These are phyloP conservation scores for Ameiurus melas DNA, from an alignment of 2,113 vertebrate genomes.

Conservation along the genomic window DNA sequence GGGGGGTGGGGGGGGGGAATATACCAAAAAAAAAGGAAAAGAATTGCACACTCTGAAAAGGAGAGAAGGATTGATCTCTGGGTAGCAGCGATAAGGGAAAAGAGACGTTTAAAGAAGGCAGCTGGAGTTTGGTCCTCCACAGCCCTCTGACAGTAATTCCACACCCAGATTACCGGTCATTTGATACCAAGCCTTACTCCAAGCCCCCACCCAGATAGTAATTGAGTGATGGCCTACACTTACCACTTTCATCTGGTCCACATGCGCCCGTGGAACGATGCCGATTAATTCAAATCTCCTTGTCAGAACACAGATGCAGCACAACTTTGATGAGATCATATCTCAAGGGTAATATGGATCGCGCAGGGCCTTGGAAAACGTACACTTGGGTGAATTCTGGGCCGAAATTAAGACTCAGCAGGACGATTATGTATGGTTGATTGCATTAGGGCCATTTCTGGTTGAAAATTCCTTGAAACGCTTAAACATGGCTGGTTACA, in stretches of 20 bases:
- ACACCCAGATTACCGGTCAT: constrained; percentile 61
- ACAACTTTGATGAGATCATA: constrained; percentile 23
- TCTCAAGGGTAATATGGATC: not conserved
- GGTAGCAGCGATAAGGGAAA: constrained; percentile 48
- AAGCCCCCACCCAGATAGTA: constrained; percentile 25
- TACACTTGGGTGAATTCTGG: not conserved
- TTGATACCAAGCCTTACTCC: constrained; percentile 51
- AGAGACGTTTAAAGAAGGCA: constrained; percentile 42
- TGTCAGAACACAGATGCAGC: constrained; percentile 22
- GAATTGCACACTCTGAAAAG: constrained; percentile 17
- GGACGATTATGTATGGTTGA: not conserved
- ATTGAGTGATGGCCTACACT: constrained; percentile 37
- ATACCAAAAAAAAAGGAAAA: constrained; percentile 10
- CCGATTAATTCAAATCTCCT: constrained; percentile 23
- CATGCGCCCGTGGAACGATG: not conserved
- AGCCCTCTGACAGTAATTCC: constrained; percentile 56
- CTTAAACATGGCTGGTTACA: not conserved
- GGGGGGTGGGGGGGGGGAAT: not conserved
- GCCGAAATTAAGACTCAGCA: not conserved
- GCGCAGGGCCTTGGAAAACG: not conserved
- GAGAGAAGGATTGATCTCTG: constrained; percentile 48
- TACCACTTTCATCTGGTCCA: constrained; percentile 36
- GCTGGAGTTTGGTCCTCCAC: constrained; percentile 46
- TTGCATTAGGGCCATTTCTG: not conserved
- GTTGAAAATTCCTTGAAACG: not conserved